Evolutionary conservation across 2,797 vertebrate genomes (phyloP).

Genomic region (Characodon lateralis): DNA sequence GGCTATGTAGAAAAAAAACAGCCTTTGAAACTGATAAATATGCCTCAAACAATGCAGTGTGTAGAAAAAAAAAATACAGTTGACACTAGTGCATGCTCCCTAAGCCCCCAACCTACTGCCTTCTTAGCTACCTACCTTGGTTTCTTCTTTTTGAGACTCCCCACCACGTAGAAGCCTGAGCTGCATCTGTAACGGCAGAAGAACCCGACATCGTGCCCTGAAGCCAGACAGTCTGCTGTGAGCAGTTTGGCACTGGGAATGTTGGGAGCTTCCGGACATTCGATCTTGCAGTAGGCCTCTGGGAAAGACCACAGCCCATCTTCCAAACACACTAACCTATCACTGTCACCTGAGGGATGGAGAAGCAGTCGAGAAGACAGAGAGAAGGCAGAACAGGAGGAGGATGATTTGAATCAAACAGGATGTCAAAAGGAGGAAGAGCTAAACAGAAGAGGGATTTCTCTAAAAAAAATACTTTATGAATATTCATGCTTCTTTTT

Average conservation of each 20-base stretch:
- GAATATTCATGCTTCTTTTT: not conserved
- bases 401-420: not conserved
- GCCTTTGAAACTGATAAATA: not conserved
- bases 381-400: not conserved
- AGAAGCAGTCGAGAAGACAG: not conserved
- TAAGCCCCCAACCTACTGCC: not conserved
- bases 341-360: conserved; percentile 82
- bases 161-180: conserved; percentile 86
- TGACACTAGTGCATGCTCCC: not conserved
- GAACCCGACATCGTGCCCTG: conserved; percentile 88
- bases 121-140: conserved; percentile 81
- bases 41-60: not conserved
- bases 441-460: not conserved
- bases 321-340: conserved; percentile 90
- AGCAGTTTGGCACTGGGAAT: conserved; percentile 84
- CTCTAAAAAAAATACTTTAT: not conserved
- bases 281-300: conserved; percentile 94
- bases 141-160: conserved; percentile 70
- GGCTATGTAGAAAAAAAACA: not conserved
- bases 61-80: not conserved
- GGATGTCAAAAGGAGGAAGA: not conserved
- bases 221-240: conserved; percentile 82
- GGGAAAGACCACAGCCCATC: conserved; percentile 96
- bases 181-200: conserved; percentile 91
- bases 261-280: conserved; percentile 82